Evolutionary conservation across 2,113 vertebrate genomes (phyloP).

Genomic region (Boleophthalmus pectinirostris): DNA sequence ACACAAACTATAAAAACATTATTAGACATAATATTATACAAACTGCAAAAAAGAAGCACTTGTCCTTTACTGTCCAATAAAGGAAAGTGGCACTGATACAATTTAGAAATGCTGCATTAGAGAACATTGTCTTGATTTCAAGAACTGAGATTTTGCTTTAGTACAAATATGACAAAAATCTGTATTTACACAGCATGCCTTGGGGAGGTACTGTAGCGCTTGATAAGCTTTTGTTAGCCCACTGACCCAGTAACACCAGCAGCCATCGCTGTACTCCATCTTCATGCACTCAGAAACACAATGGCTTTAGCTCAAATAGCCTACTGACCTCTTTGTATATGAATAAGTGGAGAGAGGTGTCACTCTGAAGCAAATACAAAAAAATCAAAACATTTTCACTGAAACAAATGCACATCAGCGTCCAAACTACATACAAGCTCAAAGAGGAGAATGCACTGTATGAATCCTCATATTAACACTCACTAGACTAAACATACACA

Average conservation of each 20-base stretch:
- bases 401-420: conserved; percentile 30
- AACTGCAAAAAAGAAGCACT: too few relatives aligned
- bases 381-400: conserved; percentile 16
- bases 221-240: background rate
- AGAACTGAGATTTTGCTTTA: background rate
- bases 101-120: too few relatives aligned
- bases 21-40: too few relatives aligned
- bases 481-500: conserved; percentile 24
- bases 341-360: conserved; percentile 43
- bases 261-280: conserved; percentile 11
- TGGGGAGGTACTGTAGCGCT: background rate
- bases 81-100: background rate
- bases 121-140: background rate
- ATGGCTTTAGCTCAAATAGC: conserved; percentile 19
- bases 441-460: conserved; percentile 18
- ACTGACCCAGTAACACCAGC: background rate
- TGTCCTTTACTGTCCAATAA: background rate
- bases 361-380: conserved; percentile 38
- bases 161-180: background rate
- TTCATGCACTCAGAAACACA: conserved; percentile 27
- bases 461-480: conserved; percentile 28
- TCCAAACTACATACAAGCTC: conserved; percentile 24
- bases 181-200: background rate
- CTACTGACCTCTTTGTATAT: conserved; percentile 24
- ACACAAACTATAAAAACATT: too few relatives aligned